Base-by-base conservation (phyloP, 2,797 vertebrate genomes). In the Anguilla obscura region DNA sequence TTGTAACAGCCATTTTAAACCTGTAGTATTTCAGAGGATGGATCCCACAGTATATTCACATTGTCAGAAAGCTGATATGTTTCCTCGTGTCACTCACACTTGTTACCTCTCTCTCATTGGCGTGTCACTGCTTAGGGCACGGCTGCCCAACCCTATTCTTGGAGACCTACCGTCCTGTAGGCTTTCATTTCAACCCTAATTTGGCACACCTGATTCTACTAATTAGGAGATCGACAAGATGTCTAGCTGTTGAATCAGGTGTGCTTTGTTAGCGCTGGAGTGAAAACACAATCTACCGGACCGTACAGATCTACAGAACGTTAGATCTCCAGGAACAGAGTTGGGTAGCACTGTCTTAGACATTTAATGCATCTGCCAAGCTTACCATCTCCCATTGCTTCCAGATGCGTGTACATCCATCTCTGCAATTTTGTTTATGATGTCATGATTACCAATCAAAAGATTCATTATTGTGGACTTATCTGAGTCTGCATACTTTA, bases 371-470 rank as follows among this genome's bases (percentile, higher is more conserved):
- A 33, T 45, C 45, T 30, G 33, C 58, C 33, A 71, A 18, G 58
- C 30, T 52, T 54, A 45, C 10, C 18, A 56, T 60, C 45, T 85
- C 45, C 18, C 48, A 66, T 88, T 60, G 24, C 27, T 76, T 85
- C 60, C 30, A 83, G 69, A 18, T 85, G 71, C 82, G 54, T 85
- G 4, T 14, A 12, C n/a, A 63, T 6, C 76, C n/a, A 71, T 74
- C 45, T 56, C 27, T 80, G 18, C 45, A 54, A 74, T 74, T 52
- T 33, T 33, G 50, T 40, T 74, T 14, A 36, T 21, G 27, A 14
- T 40, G 30, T 86, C 27, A 86, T 86, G 48, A 86, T 52, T 8
- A 79, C 52, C 14, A 45, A n/a, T 86, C 18, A 71, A 79, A 79
- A 10, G 0, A 71, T 50, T 54, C 56, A 54, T 76, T 18, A 8